A percentile compares a stretch with the other conserved stretches of the same genome.
Conservation (phyloP, 2,113 vertebrate species). For the Excalfactoria chinensis region DNA sequence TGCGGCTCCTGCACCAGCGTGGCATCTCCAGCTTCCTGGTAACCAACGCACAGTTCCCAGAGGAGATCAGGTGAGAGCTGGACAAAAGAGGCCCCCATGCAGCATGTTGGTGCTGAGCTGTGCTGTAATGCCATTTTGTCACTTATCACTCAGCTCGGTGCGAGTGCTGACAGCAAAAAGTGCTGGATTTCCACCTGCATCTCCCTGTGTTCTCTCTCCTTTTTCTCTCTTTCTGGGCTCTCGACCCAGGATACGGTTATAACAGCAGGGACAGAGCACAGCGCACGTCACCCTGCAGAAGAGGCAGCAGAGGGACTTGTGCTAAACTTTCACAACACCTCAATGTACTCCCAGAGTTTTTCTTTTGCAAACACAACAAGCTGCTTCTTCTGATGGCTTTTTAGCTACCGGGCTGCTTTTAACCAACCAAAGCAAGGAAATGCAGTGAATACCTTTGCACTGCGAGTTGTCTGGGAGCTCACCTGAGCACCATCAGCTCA, state of each 20-base stretch:
- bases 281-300: not conserved
- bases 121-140: not conserved
- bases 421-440: not conserved
- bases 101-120: not conserved
- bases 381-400: not conserved
- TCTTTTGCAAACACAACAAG: not conserved
- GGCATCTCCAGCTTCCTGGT: slow-evolving; percentile 94
- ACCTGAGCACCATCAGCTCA: fast-evolving
- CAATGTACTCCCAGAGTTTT: not conserved
- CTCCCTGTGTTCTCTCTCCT: not conserved
- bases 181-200: not conserved
- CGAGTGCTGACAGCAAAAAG: not conserved
- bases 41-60: slow-evolving; percentile 94
- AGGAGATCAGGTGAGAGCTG: slow-evolving; percentile 88
- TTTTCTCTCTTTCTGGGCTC: not conserved
- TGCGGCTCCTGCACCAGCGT: slow-evolving; percentile 86
- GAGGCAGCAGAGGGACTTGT: not conserved
- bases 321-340: not conserved
- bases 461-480: not conserved
- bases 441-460: not conserved
- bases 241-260: not conserved
- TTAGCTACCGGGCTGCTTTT: not conserved
- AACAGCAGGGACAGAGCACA: not conserved
- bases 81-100: not conserved
- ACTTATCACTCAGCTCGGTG: not conserved